phyloP scores from a whole-genome alignment of 2,113 vertebrate genomes.

The Prinia subflava region DNA sequence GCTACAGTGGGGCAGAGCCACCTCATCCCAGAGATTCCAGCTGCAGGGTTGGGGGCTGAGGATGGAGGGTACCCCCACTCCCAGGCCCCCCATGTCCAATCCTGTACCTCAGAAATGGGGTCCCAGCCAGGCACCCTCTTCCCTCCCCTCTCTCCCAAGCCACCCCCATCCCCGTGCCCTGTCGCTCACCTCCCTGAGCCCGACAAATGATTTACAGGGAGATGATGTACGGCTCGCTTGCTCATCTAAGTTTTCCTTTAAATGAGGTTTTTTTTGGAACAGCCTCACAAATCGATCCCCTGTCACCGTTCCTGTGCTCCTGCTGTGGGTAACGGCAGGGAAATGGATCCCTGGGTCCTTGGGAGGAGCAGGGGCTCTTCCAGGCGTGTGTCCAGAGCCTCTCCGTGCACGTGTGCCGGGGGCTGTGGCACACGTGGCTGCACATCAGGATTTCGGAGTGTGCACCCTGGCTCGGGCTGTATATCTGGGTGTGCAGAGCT shows the following conservation, averaged over 20 bases:
- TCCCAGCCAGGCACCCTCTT: fast-evolving
- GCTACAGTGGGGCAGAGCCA: background rate
- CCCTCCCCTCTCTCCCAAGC: background rate
- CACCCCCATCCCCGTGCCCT: background rate
- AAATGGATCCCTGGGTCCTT: background rate
- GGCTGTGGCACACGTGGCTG: background rate
- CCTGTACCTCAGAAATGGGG: background rate
- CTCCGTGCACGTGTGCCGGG: background rate
- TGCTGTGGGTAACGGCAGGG: background rate
- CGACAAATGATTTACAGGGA: background rate
- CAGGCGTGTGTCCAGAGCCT: background rate
- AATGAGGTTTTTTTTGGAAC: background rate
- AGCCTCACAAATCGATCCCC: conserved; percentile 33
- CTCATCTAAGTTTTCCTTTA: conserved; percentile 29
- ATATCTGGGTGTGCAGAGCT: background rate
- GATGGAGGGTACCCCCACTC: fast-evolving
- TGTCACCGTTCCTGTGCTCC: background rate
- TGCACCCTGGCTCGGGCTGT: background rate
- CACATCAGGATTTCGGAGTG: background rate
- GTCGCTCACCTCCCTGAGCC: background rate
- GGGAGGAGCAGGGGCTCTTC: background rate
- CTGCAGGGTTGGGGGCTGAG: background rate
- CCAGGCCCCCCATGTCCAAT: background rate
- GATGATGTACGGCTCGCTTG: conserved; percentile 35
- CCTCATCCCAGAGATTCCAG: background rate